Evolutionary conservation across 2,888 invertebrate genomes (phyloP).

Genomic region (Drosophila algonquin): DNA sequence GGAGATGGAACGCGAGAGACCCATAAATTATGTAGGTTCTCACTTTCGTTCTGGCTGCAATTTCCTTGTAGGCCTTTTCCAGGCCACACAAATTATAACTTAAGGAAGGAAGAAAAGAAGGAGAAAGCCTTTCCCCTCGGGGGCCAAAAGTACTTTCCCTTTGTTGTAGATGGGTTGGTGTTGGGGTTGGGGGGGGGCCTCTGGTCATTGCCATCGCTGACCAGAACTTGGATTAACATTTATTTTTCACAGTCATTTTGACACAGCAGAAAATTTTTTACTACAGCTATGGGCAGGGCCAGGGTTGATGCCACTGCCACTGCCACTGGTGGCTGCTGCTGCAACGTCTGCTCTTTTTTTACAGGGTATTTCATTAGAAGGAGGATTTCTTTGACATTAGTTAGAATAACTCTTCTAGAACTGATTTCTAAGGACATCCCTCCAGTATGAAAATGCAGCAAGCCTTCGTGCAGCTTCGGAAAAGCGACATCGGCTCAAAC

Average conservation of each 20-base stretch:
- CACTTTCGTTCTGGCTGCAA: constrained; percentile 16
- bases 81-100: constrained; percentile 15
- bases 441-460: no score
- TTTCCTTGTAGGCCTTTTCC: constrained; percentile 19
- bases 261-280: constrained; percentile 66
- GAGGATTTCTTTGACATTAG: no score
- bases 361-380: no score
- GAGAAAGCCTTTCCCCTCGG: background rate
- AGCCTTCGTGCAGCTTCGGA: no score
- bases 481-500: no score
- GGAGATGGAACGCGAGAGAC: constrained; percentile 22
- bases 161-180: background rate
- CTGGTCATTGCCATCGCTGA: constrained; percentile 11
- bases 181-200: background rate
- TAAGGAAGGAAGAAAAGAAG: background rate
- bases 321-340: no score
- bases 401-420: no score
- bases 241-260: constrained; percentile 76
- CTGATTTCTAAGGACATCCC: background rate
- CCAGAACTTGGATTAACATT: constrained; percentile 69
- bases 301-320: constrained; percentile 2
- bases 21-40: constrained; percentile 24
- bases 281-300: constrained; percentile 26
- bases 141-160: background rate
- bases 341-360: no score